Evolutionary conservation across 2,113 vertebrate genomes (phyloP).

Genomic region (Dipodomys spectabilis): DNA sequence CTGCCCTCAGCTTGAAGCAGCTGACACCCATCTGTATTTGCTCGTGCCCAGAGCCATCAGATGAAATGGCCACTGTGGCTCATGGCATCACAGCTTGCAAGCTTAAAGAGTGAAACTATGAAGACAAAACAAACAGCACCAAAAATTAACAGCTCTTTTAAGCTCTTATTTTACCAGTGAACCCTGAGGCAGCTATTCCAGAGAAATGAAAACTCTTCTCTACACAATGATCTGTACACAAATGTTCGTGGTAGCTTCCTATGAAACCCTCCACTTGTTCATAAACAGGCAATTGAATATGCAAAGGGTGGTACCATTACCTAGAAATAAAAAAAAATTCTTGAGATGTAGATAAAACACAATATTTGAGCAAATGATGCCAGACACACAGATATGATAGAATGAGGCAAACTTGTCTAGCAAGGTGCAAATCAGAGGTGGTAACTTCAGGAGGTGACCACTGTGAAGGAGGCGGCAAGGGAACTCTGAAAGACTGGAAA

Average conservation of each 20-base stretch:
- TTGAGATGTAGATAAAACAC: background rate
- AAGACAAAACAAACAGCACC: background rate
- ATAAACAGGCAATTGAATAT: background rate
- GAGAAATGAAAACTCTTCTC: background rate
- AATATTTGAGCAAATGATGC: background rate
- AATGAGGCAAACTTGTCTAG: background rate
- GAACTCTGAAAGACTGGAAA: background rate
- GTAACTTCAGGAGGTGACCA: background rate
- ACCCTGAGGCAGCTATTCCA: background rate
- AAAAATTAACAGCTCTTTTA: conserved; percentile 4
- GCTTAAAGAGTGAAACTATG: conserved; percentile 11
- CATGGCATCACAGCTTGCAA: background rate
- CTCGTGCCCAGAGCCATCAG: background rate
- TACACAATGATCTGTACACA: background rate
- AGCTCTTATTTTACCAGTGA: background rate
- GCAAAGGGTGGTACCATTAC: background rate
- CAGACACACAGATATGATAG: background rate
- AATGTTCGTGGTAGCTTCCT: background rate
- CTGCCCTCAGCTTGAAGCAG: background rate
- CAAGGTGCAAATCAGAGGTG: background rate
- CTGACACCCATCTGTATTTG: background rate
- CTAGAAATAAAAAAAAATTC: background rate
- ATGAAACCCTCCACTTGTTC: background rate
- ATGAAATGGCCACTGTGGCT: background rate
- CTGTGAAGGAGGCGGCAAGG: background rate